phyloP scores from a whole-genome alignment of 2,797 vertebrate genomes.

The Benthosema pterotum region DNA sequence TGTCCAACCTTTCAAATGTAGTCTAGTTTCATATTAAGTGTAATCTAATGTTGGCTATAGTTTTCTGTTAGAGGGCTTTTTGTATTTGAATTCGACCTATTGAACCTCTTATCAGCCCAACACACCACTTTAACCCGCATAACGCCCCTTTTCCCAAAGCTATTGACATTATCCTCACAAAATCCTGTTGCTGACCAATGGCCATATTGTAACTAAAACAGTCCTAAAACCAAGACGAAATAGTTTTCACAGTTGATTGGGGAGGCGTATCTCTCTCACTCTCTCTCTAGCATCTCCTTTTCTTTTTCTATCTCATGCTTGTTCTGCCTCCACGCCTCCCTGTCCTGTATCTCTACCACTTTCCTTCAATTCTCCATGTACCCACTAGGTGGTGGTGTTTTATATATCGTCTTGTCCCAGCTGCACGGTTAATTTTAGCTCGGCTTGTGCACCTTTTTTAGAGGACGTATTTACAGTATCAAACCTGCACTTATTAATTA shows the following conservation, averaged over 20 bases:
- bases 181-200: no score
- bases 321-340: not conserved
- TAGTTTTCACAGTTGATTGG: no score
- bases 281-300: not conserved
- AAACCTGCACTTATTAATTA: conserved; percentile 65
- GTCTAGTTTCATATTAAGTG: conserved; percentile 13
- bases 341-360: not conserved
- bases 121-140: no score
- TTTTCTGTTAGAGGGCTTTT: conserved; percentile 10
- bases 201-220: no score
- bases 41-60: conserved; percentile 36
- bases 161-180: no score
- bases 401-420: conserved; percentile 38
- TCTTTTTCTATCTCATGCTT: not conserved
- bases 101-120: no score
- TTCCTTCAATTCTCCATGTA: conserved; percentile 16
- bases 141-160: no score
- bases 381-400: conserved; percentile 66
- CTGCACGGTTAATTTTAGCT: conserved; percentile 12
- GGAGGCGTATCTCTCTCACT: not conserved
- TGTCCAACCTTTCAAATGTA: conserved; percentile 22
- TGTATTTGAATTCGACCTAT: no score
- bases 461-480: conserved; percentile 38
- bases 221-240: no score
- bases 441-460: conserved; percentile 22